These are phyloP conservation scores for Gallirallus australis DNA, from an alignment of 2,797 vertebrate genomes.

Conservation along the genomic window DNA sequence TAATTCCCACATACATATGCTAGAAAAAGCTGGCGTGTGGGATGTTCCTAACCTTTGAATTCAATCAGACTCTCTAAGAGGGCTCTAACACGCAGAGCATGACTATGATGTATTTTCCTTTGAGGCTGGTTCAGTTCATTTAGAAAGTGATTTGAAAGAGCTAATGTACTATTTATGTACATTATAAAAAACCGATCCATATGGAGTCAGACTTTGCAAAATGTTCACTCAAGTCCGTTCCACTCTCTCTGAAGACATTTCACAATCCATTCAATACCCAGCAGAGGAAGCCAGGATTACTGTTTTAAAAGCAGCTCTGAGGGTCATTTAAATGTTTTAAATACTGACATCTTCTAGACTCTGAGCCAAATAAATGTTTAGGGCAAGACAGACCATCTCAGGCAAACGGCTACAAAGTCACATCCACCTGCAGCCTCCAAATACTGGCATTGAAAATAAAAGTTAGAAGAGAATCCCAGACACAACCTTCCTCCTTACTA, in stretches of 20 bases:
- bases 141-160: slow-evolving; percentile 56
- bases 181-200: slow-evolving; percentile 49
- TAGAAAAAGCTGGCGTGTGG: slow-evolving; percentile 29
- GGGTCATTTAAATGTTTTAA: slow-evolving; percentile 27
- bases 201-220: slow-evolving; percentile 60
- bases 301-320: slow-evolving; percentile 39
- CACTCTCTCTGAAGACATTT: slow-evolving; percentile 50
- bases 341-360: slow-evolving; percentile 38
- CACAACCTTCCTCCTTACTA: not conserved
- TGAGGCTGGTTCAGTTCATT: slow-evolving; percentile 59
- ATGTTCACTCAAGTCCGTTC: slow-evolving; percentile 10
- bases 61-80: slow-evolving; percentile 23
- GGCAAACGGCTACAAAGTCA: not conserved
- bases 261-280: slow-evolving; percentile 53
- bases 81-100: not conserved
- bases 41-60: slow-evolving; percentile 62
- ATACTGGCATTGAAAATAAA: not conserved
- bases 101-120: slow-evolving; percentile 60
- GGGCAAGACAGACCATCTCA: not conserved
- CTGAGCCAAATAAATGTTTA: not conserved
- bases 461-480: not conserved
- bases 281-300: slow-evolving; percentile 46
- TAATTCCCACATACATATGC: slow-evolving; percentile 5
- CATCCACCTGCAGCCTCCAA: not conserved
- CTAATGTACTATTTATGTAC: slow-evolving; percentile 67